These are phyloP conservation scores for Hypotaenidia okinawae DNA, from an alignment of 2,797 vertebrate species.

Conservation along the genomic window DNA sequence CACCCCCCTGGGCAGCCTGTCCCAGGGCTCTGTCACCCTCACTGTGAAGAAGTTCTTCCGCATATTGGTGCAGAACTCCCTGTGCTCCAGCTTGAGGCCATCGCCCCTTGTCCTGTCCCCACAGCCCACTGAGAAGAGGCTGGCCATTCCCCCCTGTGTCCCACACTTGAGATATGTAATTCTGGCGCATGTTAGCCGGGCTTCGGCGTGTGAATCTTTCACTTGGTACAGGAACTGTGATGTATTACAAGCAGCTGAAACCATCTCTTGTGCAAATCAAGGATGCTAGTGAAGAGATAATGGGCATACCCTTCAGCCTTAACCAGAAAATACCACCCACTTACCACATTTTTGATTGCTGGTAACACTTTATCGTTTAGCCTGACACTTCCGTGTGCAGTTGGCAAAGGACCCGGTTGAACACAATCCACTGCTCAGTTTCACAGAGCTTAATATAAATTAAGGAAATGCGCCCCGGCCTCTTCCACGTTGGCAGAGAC, in stretches of 20 bases:
- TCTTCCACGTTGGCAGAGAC: rapidly evolving
- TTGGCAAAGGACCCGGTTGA: neutral
- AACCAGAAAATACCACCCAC: neutral
- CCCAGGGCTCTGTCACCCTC: too few relatives aligned
- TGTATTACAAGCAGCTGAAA: neutral
- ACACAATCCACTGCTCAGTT: neutral
- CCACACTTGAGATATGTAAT: too few relatives aligned
- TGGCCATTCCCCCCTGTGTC: too few relatives aligned
- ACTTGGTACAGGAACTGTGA: neutral
- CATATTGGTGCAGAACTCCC: too few relatives aligned
- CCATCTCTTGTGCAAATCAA: neutral
- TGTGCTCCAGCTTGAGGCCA: too few relatives aligned
- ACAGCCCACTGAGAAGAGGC: too few relatives aligned
- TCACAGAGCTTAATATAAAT: neutral
- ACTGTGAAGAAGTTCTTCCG: too few relatives aligned
- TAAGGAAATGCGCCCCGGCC: neutral
- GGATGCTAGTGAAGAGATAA: neutral
- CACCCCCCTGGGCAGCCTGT: too few relatives aligned
- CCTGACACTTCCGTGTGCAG: too few relatives aligned
- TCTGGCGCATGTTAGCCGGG: rapidly evolving
- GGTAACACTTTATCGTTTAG: neutral
- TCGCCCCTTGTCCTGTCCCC: too few relatives aligned
- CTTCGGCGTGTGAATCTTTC: neutral
- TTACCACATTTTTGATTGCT: neutral
- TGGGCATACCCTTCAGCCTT: neutral